Conservation (phyloP, 2,888 invertebrate species). For the Drosophila birchii region DNA sequence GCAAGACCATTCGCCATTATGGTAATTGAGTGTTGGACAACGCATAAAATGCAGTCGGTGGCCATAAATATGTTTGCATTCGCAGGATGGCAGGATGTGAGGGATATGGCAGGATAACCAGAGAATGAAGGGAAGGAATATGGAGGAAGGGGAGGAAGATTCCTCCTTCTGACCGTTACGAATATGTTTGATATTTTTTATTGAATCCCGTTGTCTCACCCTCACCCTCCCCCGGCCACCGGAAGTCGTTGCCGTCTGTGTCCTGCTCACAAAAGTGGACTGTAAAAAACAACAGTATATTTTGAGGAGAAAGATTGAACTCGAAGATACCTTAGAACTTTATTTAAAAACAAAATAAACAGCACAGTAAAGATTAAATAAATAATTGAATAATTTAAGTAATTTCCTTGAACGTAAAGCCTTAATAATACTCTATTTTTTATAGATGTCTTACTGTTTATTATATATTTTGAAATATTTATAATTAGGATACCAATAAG, state of each 20-base stretch:
- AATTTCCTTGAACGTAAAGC: no score
- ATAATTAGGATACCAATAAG: not conserved
- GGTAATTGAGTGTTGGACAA: constrained; percentile 81
- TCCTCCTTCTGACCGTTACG: constrained; percentile 59
- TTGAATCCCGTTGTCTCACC: constrained; percentile 57
- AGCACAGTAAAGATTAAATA: no score
- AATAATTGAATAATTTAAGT: no score
- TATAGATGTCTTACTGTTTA: no score
- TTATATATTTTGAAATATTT: not conserved
- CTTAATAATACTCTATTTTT: no score
- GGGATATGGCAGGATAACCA: constrained; percentile 2
- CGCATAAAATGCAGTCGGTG: constrained; percentile 75
- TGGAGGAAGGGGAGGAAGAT: constrained; percentile 4
- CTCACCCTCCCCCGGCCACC: constrained; percentile 19
- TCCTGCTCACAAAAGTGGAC: constrained; percentile 51
- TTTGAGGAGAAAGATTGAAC: not conserved
- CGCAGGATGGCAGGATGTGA: constrained; percentile 19
- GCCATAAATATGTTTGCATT: constrained; percentile 67
- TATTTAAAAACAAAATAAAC: no score
- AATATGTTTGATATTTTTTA: constrained; percentile 78
- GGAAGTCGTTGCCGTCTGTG: constrained; percentile 64
- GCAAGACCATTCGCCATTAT: constrained; percentile 55
- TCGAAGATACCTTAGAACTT: not conserved
- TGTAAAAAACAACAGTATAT: constrained; percentile 53
- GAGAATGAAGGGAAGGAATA: not conserved